Evolutionary conservation across 23 tunicate species (phyloP).

Genomic region (Styela plicata): DNA sequence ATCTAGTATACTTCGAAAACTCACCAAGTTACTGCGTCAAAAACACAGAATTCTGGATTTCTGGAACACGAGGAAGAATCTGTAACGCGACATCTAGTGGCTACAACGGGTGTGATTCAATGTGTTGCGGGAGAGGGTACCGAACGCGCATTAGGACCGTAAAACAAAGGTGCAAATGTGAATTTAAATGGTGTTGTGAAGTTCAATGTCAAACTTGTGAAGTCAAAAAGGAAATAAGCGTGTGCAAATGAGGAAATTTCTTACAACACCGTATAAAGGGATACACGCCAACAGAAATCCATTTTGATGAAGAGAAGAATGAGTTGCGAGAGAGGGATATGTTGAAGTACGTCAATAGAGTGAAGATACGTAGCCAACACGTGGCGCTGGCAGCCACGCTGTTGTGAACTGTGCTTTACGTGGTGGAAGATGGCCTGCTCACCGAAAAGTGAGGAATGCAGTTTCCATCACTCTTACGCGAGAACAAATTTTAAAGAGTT

Average conservation of each 20-base stretch:
- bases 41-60: slow-evolving; percentile 46
- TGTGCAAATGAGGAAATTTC: slow-evolving; percentile 60
- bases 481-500: no score
- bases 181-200: slow-evolving; percentile 94
- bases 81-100: slow-evolving; percentile 86
- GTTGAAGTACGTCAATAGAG: no score
- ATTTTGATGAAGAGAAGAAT: no score
- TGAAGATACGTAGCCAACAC: no score
- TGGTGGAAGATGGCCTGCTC: no score
- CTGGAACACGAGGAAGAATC: slow-evolving; percentile 74
- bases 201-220: slow-evolving; percentile 73
- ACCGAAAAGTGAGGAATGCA: no score
- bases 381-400: no score
- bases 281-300: no score
- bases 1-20: slow-evolving; percentile 60
- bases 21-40: slow-evolving; percentile 81
- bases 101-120: slow-evolving; percentile 68
- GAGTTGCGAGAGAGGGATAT: no score
- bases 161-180: slow-evolving; percentile 77
- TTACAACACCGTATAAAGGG: no score
- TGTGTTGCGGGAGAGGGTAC: slow-evolving; percentile 93
- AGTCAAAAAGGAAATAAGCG: slow-evolving; percentile 56
- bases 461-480: no score
- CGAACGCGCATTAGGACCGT: slow-evolving; percentile 38
- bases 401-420: no score